phyloP scores from a whole-genome alignment of 2,888 invertebrate species.

The Uropetala carovei region DNA sequence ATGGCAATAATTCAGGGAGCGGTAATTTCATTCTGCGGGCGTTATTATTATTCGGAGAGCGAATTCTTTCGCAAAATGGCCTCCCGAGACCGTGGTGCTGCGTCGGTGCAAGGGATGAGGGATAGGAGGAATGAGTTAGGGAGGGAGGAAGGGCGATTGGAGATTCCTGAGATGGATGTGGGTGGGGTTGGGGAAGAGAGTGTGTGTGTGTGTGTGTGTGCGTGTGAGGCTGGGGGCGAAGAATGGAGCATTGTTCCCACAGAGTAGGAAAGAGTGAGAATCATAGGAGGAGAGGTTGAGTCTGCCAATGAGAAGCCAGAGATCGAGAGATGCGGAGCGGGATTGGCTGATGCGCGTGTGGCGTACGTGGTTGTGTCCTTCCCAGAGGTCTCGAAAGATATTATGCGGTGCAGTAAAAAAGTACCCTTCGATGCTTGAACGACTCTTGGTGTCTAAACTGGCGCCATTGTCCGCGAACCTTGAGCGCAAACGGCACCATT shows the following conservation, averaged over 20 bases:
- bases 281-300: conserved; percentile 45
- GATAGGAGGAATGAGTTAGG: background rate
- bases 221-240: conserved; percentile 66
- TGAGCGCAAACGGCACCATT: too few species aligned
- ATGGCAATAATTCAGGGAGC: conserved; percentile 18
- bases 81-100: background rate
- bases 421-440: too few species aligned
- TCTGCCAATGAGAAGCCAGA: too few species aligned
- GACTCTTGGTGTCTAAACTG: too few species aligned
- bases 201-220: too few species aligned
- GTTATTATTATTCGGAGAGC: conserved; percentile 37
- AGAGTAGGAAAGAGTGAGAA: conserved; percentile 65
- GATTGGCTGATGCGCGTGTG: conserved; percentile 54
- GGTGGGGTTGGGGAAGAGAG: conserved; percentile 65
- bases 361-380: too few species aligned
- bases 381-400: too few species aligned
- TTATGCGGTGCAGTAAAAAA: too few species aligned
- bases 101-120: background rate
- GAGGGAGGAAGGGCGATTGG: background rate
- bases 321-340: conserved; percentile 39
- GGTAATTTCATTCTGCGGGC: conserved; percentile 10
- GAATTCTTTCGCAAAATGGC: conserved; percentile 28
- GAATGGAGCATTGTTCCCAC: background rate
- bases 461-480: too few species aligned
- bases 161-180: too few species aligned